Base-by-base conservation (phyloP, 2,888 invertebrate species). In the Clivina fossor region DNA sequence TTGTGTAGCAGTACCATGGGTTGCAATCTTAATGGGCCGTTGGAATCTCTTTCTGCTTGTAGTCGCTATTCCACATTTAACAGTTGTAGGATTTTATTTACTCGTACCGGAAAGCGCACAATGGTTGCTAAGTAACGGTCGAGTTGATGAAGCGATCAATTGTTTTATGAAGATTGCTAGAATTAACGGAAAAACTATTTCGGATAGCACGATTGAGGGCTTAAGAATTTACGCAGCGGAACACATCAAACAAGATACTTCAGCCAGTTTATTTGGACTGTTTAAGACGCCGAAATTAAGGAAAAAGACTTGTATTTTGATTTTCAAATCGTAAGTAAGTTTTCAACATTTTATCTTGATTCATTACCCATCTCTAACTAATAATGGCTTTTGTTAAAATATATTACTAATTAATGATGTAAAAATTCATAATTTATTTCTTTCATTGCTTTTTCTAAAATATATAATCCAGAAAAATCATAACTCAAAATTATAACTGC, bases 61-160 rank as follows among this genome's bases (percentile, higher is more conserved):
- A 32, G 75, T 79, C n/a, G 72, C 80, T 0, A 55, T 77, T 48
- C 81, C 81, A 0, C 71, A 79, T 32, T 59, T 71, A 0, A 32
- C 73, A n/a, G 74, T 80, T 9, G 68, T 78, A 1, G 49, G 70
- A 1, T 79, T 77, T 64, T 81, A 80, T 60, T 74, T 77, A 20
- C 62, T 80, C n/a, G 76, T 76, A 32, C 80, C 80, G 0, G 82
- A 82, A 66, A 82, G 81, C 62, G 80, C 79, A 0, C 78, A 81
- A 59, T 83, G 82, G 82, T 68, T 82, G 20, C 72, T 81, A 8
- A 76, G 80, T 49, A 77, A 76, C 64, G 77, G 78, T 20, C 70
- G 74, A 60, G 73, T 75, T 7, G 76, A 78, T 2, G 68, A 75
- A 56, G 81, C 81, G 1, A 71, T 79, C 4, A 54, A 66, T 35